phyloP scores from a whole-genome alignment of 2,888 invertebrate species.

The Agrenia bidenticulata region DNA sequence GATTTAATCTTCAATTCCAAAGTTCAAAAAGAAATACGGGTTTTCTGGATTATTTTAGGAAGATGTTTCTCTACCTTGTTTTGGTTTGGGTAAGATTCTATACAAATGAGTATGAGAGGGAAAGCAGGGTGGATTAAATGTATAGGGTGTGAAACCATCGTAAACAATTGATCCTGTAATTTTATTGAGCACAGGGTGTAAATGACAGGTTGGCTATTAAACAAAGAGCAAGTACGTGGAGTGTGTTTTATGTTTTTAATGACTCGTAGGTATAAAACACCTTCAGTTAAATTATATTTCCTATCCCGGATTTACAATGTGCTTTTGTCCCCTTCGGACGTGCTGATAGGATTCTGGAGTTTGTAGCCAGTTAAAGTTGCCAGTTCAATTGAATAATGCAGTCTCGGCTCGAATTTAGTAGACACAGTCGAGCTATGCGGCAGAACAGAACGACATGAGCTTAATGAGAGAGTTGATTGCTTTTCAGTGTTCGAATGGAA shows the following conservation, averaged over 20 bases:
- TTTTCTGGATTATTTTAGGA: no score
- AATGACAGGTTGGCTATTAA: constrained; percentile 3
- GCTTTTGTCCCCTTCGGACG: constrained; percentile 2
- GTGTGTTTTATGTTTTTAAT: constrained; percentile 9
- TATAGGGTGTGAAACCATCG: background rate
- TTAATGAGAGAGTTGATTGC: constrained; percentile 23
- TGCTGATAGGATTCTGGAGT: constrained; percentile 2
- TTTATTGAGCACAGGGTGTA: constrained; percentile 6
- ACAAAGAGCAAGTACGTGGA: background rate
- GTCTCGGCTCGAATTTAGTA: no score
- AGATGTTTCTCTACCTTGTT: no score
- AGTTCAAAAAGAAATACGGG: no score
- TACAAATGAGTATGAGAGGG: no score
- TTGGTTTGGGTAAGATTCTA: no score
- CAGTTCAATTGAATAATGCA: no score
- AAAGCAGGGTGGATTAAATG: no score
- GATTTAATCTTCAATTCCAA: no score
- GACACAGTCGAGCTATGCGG: no score
- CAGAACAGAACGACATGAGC: background rate
- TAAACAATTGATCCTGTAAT: constrained; percentile 3
- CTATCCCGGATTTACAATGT: background rate
- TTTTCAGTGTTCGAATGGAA: constrained; percentile 39
- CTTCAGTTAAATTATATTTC: background rate
- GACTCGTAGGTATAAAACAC: constrained; percentile 4
- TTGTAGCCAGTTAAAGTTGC: no score